Conservation (phyloP, 1,140 invertebrate genomes). For the Periplaneta americana region DNA sequence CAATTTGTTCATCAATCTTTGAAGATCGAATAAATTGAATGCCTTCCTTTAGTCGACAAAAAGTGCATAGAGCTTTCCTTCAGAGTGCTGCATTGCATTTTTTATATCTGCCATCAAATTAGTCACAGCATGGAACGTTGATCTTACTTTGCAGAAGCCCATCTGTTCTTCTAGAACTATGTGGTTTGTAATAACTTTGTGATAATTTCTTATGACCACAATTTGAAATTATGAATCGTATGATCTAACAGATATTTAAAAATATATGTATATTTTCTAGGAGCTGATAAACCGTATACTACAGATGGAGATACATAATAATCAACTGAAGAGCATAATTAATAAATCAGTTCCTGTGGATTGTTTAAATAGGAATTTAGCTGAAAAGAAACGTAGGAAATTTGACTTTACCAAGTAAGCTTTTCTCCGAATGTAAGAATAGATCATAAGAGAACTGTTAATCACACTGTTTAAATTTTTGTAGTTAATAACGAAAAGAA, state of each 20-base stretch:
- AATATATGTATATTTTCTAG: neutral
- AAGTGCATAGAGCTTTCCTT: too few species aligned
- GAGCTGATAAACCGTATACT: conserved; percentile 1
- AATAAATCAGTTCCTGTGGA: neutral
- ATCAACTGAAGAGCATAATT: conserved; percentile 5
- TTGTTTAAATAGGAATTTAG: neutral
- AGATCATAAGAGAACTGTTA: too few species aligned
- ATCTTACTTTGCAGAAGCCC: neutral
- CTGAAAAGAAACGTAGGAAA: neutral
- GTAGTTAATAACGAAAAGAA: too few species aligned
- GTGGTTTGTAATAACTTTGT: neutral
- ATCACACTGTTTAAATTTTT: too few species aligned
- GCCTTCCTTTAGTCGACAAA: too few species aligned
- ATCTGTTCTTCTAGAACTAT: too few species aligned
- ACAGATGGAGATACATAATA: neutral
- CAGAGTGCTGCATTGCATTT: too few species aligned
- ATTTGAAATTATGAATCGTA: too few species aligned
- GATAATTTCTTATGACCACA: neutral
- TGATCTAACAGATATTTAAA: neutral
- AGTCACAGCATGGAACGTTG: neutral
- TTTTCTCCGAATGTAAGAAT: too few species aligned
- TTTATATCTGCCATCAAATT: neutral
- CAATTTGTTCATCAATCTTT: too few species aligned
- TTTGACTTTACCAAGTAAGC: conserved; percentile 9
- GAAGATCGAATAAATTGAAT: too few species aligned